Conservation (phyloP, 1,140 invertebrate species). For the Nephila pilipes region DNA sequence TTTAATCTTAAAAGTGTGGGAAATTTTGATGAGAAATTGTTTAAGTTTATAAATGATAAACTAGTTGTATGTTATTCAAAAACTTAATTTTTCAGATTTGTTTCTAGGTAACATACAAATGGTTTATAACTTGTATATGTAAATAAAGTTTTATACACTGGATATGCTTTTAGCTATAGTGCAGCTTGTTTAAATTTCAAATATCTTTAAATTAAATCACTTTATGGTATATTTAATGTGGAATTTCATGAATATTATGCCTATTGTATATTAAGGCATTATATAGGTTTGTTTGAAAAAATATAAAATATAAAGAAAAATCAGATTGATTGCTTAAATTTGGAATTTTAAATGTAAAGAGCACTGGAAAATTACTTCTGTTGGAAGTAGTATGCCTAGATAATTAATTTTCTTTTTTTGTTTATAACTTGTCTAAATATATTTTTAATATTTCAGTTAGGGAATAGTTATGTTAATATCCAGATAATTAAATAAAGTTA, state of each 20-base stretch:
- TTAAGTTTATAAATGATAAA: neutral
- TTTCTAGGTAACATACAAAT: neutral
- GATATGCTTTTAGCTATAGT: slow-evolving; percentile 12
- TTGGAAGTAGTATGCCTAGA: too few relatives aligned
- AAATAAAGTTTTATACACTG: slow-evolving; percentile 6
- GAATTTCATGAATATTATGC: neutral
- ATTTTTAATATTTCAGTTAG: too few relatives aligned
- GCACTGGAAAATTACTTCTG: too few relatives aligned
- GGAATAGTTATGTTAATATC: too few relatives aligned
- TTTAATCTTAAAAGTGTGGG: neutral
- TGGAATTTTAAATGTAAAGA: too few relatives aligned
- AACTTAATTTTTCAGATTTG: neutral
- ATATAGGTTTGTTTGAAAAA: neutral
- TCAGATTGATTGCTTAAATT: neutral
- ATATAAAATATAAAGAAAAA: neutral
- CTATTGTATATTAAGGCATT: neutral
- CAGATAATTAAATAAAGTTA: too few relatives aligned
- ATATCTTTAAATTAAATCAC: neutral
- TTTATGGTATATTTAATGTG: neutral
- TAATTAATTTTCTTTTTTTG: too few relatives aligned
- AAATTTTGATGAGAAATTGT: neutral
- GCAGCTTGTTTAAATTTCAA: neutral
- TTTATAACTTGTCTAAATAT: too few relatives aligned
- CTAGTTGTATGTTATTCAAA: neutral
- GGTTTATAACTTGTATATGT: neutral